phyloP scores from a whole-genome alignment of 2,113 vertebrate genomes.

The Aphelocoma coerulescens region DNA sequence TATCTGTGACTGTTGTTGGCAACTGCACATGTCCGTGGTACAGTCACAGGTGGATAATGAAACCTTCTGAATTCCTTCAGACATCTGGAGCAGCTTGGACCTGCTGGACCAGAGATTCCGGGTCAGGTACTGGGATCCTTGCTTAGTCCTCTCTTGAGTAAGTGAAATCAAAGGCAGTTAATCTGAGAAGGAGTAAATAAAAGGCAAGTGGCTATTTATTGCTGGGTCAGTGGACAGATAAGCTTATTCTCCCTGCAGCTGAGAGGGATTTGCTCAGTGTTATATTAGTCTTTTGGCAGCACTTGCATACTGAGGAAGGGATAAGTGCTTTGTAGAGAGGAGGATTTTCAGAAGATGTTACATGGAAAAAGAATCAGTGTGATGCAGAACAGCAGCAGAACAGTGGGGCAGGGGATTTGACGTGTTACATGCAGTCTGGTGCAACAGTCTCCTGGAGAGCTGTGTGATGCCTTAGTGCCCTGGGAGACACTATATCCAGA shows the following conservation, averaged over 20 bases:
- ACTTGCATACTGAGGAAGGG: neutral
- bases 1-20: neutral
- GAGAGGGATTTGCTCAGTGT: constrained; percentile 40
- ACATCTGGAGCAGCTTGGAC: neutral
- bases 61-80: neutral
- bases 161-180: neutral
- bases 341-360: constrained; percentile 6
- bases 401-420: neutral
- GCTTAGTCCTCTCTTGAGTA: neutral
- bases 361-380: neutral
- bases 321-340: neutral
- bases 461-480: neutral
- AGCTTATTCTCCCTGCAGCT: constrained; percentile 40
- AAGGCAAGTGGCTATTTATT: neutral
- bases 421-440: neutral
- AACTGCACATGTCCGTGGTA: neutral
- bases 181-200: neutral
- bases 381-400: neutral
- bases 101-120: neutral
- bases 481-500: neutral
- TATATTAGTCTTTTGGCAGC: constrained; percentile 32
- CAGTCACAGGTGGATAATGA: neutral
- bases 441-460: neutral
- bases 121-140: neutral
- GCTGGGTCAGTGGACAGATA: constrained; percentile 35